A percentile compares a stretch with the other conserved stretches of the same genome.
phyloP scores from a whole-genome alignment of 1,140 invertebrate genomes.

The Gonioctena quinquepunctata region DNA sequence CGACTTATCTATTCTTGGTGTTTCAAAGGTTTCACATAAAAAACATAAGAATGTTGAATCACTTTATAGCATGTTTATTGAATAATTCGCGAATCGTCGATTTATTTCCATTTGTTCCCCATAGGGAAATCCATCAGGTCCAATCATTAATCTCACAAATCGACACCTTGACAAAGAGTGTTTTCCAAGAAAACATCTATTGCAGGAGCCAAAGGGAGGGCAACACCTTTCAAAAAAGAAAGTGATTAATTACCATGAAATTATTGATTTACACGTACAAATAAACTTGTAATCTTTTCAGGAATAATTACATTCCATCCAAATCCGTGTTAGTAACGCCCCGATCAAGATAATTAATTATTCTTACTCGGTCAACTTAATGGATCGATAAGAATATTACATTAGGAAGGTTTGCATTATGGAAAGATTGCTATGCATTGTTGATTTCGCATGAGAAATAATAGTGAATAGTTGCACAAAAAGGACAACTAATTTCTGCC shows the following conservation, averaged over 20 bases:
- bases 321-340: not conserved
- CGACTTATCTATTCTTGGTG: too few species aligned
- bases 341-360: not conserved
- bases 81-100: too few species aligned
- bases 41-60: too few species aligned
- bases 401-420: too few species aligned
- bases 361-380: too few species aligned
- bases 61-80: too few species aligned
- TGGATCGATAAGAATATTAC: too few species aligned
- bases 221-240: not conserved
- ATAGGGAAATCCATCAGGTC: not conserved
- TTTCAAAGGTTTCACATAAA: too few species aligned
- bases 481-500: too few species aligned
- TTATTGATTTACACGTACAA: not conserved
- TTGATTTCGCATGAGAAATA: too few species aligned
- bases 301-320: not conserved
- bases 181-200: not conserved
- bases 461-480: too few species aligned
- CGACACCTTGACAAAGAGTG: conserved; percentile 4
- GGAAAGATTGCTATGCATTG: too few species aligned
- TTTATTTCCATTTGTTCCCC: not conserved
- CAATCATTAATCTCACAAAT: conserved; percentile 7
- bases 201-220: not conserved
- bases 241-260: conserved; percentile 8
- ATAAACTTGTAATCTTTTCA: conserved; percentile 3